Evolutionary conservation across 1,140 invertebrate genomes (phyloP), one percentile per base, ranked within the genome.

Genomic region (Polyergus mexicanus): DNA sequence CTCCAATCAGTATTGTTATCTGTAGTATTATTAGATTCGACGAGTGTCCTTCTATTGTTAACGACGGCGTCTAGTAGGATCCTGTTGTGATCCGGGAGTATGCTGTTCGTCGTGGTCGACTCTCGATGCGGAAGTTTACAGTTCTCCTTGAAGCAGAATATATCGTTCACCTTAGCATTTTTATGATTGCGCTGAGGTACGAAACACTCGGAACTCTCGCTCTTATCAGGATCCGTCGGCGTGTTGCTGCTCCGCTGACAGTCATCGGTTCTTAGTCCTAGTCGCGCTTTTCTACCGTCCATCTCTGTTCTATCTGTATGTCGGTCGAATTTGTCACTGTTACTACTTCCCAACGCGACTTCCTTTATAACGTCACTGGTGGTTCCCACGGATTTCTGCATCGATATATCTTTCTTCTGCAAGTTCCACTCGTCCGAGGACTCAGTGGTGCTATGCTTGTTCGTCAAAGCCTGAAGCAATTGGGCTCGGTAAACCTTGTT

Each of bases 181-280:
- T 93, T 93, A 11, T 89, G 92, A 41, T 10, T 77, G 32, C 92
- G 74, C 13, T 93, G 94, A 0, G 94, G 94, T 28, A 94, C 74
- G 71, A 95, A 95, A 25, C 94, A 94, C 8, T 95, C 94, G 0
- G 94, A 95, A 66, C 94, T 95, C 51, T 94, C 94, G 69, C 94
- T 95, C 63, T 94, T 94, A 0, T 94, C 92, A 0, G 65, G 69
- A 71, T 94, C 92, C 0, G 90, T 90, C 0, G 86, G 84, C 0
- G 89, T 88, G 58, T 93, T 90, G 28, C 85, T 92, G 6, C 75
- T 90, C 32, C 66, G 85, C 38, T 86, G 89, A 72, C 92, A 92
- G 22, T 94, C 92, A n/a, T 95, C 94, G 32, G 80, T 86, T 76
- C 94, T 90, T 22, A 95, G 88, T 5, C 93, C 93, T 91, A 95